Evolutionary conservation across 1,140 invertebrate species (phyloP).

Genomic region (Platyura marginata): DNA sequence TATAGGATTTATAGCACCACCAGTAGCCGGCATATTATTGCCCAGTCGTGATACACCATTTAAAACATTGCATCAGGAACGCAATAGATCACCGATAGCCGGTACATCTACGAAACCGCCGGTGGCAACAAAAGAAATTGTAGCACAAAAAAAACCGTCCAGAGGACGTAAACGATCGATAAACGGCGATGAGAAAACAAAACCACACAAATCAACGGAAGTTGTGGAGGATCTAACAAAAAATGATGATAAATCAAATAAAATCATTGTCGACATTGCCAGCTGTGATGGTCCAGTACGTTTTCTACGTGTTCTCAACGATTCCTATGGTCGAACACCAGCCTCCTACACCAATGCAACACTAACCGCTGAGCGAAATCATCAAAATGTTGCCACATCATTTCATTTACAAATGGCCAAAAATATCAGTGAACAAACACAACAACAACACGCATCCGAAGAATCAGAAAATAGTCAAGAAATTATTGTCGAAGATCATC

Average conservation of each 20-base stretch:
- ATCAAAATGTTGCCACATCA: slow-evolving; percentile 20
- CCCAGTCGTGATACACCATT: slow-evolving; percentile 7
- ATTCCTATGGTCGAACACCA: slow-evolving; percentile 38
- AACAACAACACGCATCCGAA: slow-evolving; percentile 27
- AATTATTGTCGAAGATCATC: neutral
- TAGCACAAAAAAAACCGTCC: neutral
- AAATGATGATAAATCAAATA: slow-evolving; percentile 11
- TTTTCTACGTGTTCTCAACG: slow-evolving; percentile 60
- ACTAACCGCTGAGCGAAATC: slow-evolving; percentile 11
- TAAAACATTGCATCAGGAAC: slow-evolving; percentile 3
- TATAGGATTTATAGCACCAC: slow-evolving; percentile 4
- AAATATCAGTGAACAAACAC: slow-evolving; percentile 23
- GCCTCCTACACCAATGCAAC: slow-evolving; percentile 32
- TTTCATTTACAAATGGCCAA: slow-evolving; percentile 25
- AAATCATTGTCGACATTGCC: slow-evolving; percentile 58
- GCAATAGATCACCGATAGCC: neutral
- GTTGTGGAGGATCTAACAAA: slow-evolving; percentile 3
- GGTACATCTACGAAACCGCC: neutral
- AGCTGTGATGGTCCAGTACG: slow-evolving; percentile 74
- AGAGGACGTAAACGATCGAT: slow-evolving; percentile 8
- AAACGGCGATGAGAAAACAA: neutral
- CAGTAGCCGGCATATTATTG: neutral
- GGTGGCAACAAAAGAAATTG: neutral
- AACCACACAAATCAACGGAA: neutral
- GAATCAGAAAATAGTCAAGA: slow-evolving; percentile 14